Evolutionary conservation across 2,113 vertebrate species (phyloP).

Genomic region (Elaphurus davidianus): DNA sequence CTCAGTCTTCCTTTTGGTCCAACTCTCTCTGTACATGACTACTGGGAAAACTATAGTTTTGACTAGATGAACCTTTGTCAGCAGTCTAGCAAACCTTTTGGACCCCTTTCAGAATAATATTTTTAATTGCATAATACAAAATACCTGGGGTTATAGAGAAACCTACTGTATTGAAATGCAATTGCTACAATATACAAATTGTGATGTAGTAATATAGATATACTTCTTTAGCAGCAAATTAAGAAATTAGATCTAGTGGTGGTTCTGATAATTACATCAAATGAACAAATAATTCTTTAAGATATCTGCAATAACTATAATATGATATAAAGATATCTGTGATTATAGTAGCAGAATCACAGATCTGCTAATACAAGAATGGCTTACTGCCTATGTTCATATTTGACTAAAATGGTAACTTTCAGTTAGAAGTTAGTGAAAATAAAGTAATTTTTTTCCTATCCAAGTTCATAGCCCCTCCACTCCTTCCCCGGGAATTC

Average conservation of each 20-base stretch:
- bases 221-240: conserved; percentile 8
- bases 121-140: conserved; percentile 47
- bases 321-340: not conserved
- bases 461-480: not conserved
- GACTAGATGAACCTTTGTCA: not conserved
- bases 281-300: not conserved
- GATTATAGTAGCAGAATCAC: not conserved
- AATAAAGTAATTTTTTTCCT: not conserved
- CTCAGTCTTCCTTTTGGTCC: not conserved
- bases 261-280: not conserved
- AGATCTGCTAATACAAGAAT: not conserved
- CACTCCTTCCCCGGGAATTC: not conserved
- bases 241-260: not conserved
- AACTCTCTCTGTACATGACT: not conserved
- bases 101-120: not conserved
- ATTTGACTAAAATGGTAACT: conserved; percentile 5
- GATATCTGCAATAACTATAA: not conserved
- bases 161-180: conserved; percentile 20
- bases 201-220: not conserved
- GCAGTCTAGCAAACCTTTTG: not conserved
- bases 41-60: not conserved
- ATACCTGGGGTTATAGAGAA: not conserved
- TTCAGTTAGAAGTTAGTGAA: conserved; percentile 26
- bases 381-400: not conserved
- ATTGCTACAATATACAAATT: not conserved